phyloP scores from a whole-genome alignment of 2,888 invertebrate species.

The Caenorhabditis sp. region DNA sequence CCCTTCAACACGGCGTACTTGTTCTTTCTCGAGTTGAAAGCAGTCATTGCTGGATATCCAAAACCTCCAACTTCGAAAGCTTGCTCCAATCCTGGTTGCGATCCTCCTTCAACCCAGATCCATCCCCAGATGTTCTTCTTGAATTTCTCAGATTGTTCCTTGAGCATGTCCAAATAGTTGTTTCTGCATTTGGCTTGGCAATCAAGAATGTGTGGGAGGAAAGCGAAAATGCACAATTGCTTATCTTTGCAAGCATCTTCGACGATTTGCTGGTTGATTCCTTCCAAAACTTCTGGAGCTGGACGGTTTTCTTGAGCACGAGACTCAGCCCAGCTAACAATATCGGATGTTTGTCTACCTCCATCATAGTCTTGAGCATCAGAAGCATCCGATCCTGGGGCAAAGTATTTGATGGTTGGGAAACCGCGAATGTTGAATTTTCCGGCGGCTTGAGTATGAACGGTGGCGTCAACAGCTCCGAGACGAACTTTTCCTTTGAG shows the following conservation, averaged over 20 bases:
- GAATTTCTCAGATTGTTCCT: slow-evolving; percentile 84
- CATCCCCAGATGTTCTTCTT: slow-evolving; percentile 96
- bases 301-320: slow-evolving; percentile 82
- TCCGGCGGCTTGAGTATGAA: slow-evolving; percentile 82
- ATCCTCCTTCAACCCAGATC: slow-evolving; percentile 92
- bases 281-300: slow-evolving; percentile 86
- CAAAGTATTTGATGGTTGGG: slow-evolving; percentile 86
- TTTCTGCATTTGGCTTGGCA: slow-evolving; percentile 91
- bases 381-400: slow-evolving; percentile 76
- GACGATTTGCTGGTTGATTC: slow-evolving; percentile 75
- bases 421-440: slow-evolving; percentile 88
- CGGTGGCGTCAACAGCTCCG: slow-evolving; percentile 94
- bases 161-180: slow-evolving; percentile 82
- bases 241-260: slow-evolving; percentile 84
- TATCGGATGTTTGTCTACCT: slow-evolving; percentile 86
- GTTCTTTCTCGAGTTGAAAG: slow-evolving; percentile 93
- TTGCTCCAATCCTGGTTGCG: slow-evolving; percentile 84
- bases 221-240: slow-evolving; percentile 85
- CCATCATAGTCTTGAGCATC: slow-evolving; percentile 85
- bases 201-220: slow-evolving; percentile 93
- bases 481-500: slow-evolving; percentile 87
- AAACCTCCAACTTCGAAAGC: slow-evolving; percentile 95
- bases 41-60: slow-evolving; percentile 98
- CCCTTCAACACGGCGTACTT: slow-evolving; percentile 92
- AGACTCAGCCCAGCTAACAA: slow-evolving; percentile 83